Conservation (phyloP, 2,113 vertebrate genomes). For the Tringa solitaria region DNA sequence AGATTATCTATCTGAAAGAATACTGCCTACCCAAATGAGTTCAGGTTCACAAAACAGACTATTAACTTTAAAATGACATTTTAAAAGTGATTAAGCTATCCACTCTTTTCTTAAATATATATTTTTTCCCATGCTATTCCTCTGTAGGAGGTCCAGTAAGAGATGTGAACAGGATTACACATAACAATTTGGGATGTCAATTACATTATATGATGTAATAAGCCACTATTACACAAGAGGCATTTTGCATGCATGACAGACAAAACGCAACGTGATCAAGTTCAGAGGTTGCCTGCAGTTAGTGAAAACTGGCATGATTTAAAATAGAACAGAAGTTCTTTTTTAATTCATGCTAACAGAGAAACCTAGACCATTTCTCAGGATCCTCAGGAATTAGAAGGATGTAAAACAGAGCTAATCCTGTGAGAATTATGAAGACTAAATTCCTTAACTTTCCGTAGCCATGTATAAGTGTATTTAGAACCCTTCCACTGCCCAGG, state of each 20-base stretch:
- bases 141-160: neutral
- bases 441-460: neutral
- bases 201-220: neutral
- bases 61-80: neutral
- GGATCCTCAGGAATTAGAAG: neutral
- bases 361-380: neutral
- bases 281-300: neutral
- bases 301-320: neutral
- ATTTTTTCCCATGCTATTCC: neutral
- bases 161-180: neutral
- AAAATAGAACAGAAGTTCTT: neutral
- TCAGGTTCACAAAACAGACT: neutral
- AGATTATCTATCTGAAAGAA: neutral
- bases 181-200: neutral
- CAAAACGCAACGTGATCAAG: neutral
- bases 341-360: neutral
- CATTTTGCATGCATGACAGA: neutral
- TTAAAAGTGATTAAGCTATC: neutral
- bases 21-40: neutral
- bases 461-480: neutral
- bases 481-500: neutral
- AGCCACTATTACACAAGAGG: neutral
- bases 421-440: neutral
- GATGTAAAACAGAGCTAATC: neutral
- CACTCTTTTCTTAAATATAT: neutral